These are phyloP conservation scores for Leptothorax acervorum DNA, from an alignment of 2,888 invertebrate genomes.

Conservation along the genomic window DNA sequence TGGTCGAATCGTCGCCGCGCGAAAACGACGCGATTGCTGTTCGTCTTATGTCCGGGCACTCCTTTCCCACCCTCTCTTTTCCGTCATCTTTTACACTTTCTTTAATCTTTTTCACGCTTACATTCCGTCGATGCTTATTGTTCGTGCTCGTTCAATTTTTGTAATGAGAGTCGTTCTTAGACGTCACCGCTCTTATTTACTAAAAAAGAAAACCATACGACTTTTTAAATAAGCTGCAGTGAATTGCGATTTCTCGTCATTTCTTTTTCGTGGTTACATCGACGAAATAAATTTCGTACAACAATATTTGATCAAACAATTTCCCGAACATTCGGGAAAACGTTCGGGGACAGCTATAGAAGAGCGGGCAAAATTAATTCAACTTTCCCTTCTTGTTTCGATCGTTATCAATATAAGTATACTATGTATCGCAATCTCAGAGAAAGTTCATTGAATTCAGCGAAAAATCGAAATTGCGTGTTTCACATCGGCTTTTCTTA, in stretches of 20 bases:
- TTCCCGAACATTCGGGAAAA: background rate
- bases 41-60: slow-evolving; percentile 26
- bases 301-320: background rate
- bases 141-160: slow-evolving; percentile 75
- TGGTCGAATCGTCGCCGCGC: slow-evolving; percentile 41
- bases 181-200: background rate
- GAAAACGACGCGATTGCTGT: slow-evolving; percentile 42
- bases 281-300: background rate
- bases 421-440: too few relatives aligned
- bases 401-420: background rate
- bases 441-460: background rate
- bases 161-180: slow-evolving; percentile 77
- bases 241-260: background rate
- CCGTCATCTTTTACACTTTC: slow-evolving; percentile 31
- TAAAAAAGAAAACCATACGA: background rate
- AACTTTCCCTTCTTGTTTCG: background rate
- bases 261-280: too few relatives aligned
- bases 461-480: background rate
- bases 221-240: slow-evolving; percentile 2
- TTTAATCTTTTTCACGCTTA: slow-evolving; percentile 55
- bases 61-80: slow-evolving; percentile 12
- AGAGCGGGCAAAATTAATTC: background rate
- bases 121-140: slow-evolving; percentile 61
- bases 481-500: background rate
- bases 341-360: background rate